Evolutionary conservation across 2,888 invertebrate genomes (phyloP).

Genomic region (Xylota segnis): DNA sequence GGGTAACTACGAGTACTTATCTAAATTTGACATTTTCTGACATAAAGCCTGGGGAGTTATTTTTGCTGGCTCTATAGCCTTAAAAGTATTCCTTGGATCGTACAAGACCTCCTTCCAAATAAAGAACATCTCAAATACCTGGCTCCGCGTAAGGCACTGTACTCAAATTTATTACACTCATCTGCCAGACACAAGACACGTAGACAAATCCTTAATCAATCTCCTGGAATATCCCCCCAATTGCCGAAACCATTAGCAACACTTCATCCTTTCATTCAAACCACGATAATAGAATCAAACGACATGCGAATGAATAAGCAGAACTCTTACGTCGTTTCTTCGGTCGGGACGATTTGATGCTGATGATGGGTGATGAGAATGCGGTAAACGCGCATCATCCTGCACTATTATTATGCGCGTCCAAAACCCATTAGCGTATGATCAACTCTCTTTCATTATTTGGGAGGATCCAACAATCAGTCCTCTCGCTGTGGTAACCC

Average conservation of each 20-base stretch:
- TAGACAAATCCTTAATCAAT: slow-evolving; percentile 25
- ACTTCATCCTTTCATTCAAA: slow-evolving; percentile 61
- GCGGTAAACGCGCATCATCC: slow-evolving; percentile 70
- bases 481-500: slow-evolving; percentile 41
- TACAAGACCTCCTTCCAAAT: no score
- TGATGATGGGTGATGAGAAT: slow-evolving; percentile 73
- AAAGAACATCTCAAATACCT: no score
- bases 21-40: no score
- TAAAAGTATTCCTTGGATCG: no score
- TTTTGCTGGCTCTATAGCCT: no score
- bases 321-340: slow-evolving; percentile 39
- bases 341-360: slow-evolving; percentile 57
- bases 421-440: slow-evolving; percentile 76
- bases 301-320: slow-evolving; percentile 71
- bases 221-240: slow-evolving; percentile 15
- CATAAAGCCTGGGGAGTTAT: no score
- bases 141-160: background rate
- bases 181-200: background rate
- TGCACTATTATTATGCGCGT: slow-evolving; percentile 73
- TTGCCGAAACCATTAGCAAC: slow-evolving; percentile 66
- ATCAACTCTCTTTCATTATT: slow-evolving; percentile 75
- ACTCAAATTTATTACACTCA: background rate
- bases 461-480: slow-evolving; percentile 69
- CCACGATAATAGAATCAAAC: slow-evolving; percentile 74
- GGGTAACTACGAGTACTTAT: no score